Evolutionary conservation across 1,140 invertebrate genomes (phyloP).

Genomic region (Drosophila micromelanica): DNA sequence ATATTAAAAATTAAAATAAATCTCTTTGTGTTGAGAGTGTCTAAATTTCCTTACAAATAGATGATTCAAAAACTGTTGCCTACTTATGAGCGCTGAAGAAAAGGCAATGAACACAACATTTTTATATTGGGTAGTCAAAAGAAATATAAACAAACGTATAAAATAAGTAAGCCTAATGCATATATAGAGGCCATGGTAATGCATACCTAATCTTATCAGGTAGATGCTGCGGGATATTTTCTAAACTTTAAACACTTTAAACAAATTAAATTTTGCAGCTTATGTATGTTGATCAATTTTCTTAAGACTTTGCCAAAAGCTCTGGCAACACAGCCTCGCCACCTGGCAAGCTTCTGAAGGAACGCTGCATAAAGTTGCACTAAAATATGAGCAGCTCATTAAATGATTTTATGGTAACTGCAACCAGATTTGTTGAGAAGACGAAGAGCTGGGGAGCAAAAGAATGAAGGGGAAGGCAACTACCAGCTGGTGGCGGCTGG

Average conservation of each 20-base stretch:
- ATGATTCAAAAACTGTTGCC: background rate
- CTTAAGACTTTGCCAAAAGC: background rate
- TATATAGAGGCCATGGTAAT: too few species aligned
- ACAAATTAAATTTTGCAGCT: slow-evolving; percentile 32
- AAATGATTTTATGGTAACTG: slow-evolving; percentile 79
- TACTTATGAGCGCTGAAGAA: background rate
- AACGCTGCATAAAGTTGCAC: slow-evolving; percentile 24
- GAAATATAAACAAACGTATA: too few species aligned
- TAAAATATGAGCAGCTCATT: slow-evolving; percentile 64
- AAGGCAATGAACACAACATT: too few species aligned
- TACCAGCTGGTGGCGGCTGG: slow-evolving; percentile 13
- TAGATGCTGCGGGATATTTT: too few species aligned
- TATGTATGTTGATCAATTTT: slow-evolving; percentile 18
- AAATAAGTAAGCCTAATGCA: too few species aligned
- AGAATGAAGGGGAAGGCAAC: background rate
- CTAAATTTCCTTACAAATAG: too few species aligned
- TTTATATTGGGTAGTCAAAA: too few species aligned
- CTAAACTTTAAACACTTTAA: slow-evolving; percentile 1
- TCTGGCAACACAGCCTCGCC: slow-evolving; percentile 2
- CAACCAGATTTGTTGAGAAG: slow-evolving; percentile 32
- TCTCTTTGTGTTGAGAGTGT: too few species aligned
- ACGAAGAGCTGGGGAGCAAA: background rate
- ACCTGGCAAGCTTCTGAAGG: slow-evolving; percentile 2
- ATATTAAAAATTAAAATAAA: too few species aligned
- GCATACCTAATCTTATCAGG: too few species aligned